phyloP scores from a whole-genome alignment of 2,113 vertebrate species.

The Pongo pygmaeus region DNA sequence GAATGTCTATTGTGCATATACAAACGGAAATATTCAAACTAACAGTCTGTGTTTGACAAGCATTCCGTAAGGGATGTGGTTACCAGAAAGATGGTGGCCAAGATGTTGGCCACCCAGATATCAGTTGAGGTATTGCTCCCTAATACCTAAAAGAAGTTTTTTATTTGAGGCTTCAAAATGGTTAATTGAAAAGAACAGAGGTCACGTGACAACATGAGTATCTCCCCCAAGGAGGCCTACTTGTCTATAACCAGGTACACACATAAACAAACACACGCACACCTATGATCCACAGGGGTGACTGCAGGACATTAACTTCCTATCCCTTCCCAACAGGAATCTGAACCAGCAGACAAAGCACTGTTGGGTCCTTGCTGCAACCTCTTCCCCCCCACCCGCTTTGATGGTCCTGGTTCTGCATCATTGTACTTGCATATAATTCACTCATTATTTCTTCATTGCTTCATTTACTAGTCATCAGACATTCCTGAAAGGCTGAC shows the following conservation, averaged over 20 bases:
- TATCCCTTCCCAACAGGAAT: too few relatives aligned
- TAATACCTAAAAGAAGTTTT: background rate
- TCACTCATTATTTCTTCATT: background rate
- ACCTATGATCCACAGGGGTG: background rate
- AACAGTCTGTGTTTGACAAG: background rate
- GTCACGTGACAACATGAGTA: background rate
- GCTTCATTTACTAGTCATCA: background rate
- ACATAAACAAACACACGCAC: background rate
- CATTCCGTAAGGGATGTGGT: background rate
- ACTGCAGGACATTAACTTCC: background rate
- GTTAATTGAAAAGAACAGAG: background rate
- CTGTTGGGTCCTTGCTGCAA: background rate
- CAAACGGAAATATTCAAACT: background rate
- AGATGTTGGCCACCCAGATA: background rate
- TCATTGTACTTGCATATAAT: background rate
- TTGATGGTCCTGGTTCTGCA: background rate
- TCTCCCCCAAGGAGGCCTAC: background rate
- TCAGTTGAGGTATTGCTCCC: fast-evolving
- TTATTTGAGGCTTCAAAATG: background rate
- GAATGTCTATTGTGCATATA: background rate
- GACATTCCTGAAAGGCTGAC: background rate
- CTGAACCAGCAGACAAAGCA: background rate
- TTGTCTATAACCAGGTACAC: too few relatives aligned
- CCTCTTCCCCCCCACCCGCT: fast-evolving
- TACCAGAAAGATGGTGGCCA: background rate